phyloP scores from a whole-genome alignment of 2,113 vertebrate species.

The Bettongia penicillata region DNA sequence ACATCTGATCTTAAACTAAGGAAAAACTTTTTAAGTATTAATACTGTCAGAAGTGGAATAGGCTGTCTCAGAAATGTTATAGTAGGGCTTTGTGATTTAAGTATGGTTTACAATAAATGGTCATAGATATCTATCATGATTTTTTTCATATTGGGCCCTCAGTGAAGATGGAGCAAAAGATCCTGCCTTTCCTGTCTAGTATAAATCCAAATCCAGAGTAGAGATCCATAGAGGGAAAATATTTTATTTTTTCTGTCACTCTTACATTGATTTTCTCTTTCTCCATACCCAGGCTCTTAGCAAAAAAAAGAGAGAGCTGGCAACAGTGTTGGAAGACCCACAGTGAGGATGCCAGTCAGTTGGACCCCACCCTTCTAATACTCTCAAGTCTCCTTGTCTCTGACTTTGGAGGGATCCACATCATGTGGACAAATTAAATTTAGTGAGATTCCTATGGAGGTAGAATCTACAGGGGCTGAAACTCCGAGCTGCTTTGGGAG shows the following conservation, averaged over 20 bases:
- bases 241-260: not conserved
- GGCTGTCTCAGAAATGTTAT: not conserved
- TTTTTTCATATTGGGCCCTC: not conserved
- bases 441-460: not conserved
- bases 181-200: accelerated
- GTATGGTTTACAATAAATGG: not conserved
- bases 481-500: not conserved
- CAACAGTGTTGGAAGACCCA: conserved; percentile 57
- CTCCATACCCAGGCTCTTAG: conserved; percentile 73
- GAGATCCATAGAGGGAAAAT: too few relatives aligned
- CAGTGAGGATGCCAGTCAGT: conserved; percentile 28
- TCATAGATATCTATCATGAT: not conserved
- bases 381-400: not conserved
- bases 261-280: accelerated
- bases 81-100: not conserved
- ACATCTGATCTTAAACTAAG: not conserved
- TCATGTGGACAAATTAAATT: not conserved
- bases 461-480: not conserved
- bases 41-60: not conserved
- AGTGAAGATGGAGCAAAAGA: not conserved
- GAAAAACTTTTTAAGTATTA: not conserved
- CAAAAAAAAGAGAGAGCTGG: conserved; percentile 75
- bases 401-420: not conserved
- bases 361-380: not conserved
- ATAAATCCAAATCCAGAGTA: not conserved